These are phyloP conservation scores for Poecilia gillii DNA, from an alignment of 2,797 vertebrate genomes.

Conservation along the genomic window DNA sequence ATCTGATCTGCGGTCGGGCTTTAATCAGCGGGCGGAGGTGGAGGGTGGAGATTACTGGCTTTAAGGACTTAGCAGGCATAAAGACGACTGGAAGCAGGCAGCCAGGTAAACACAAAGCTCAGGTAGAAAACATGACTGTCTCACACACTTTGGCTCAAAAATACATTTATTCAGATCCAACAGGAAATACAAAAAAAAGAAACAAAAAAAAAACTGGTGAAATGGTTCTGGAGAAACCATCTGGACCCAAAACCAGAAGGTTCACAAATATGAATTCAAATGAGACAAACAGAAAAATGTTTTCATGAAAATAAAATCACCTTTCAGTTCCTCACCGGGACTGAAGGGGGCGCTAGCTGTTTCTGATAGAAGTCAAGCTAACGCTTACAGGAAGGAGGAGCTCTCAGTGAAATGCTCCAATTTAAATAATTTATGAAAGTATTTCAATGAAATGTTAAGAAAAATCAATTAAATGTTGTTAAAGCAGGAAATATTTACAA, in stretches of 20 bases:
- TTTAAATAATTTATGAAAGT: background rate
- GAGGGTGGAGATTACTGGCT: constrained; percentile 83
- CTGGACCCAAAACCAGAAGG: background rate
- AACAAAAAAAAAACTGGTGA: background rate
- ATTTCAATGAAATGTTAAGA: background rate
- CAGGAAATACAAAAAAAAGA: background rate
- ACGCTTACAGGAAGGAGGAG: background rate
- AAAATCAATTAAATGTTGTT: background rate
- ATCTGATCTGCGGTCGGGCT: constrained; percentile 65
- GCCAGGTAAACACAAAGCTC: constrained; percentile 24
- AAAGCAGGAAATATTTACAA: background rate
- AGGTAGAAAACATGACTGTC: background rate
- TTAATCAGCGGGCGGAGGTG: constrained; percentile 80
- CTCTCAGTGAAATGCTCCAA: background rate
- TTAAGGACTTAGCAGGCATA: constrained; percentile 83
- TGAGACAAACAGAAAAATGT: background rate
- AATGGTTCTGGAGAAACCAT: background rate
- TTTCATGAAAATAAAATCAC: background rate
- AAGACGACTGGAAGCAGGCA: constrained; percentile 59
- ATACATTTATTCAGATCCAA: background rate
- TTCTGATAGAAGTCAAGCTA: background rate
- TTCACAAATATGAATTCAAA: background rate
- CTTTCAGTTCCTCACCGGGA: background rate
- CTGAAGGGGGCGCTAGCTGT: background rate
- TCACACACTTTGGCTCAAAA: background rate